phyloP scores from a whole-genome alignment of 1,140 invertebrate species.

The Polypedilum vanderplanki region DNA sequence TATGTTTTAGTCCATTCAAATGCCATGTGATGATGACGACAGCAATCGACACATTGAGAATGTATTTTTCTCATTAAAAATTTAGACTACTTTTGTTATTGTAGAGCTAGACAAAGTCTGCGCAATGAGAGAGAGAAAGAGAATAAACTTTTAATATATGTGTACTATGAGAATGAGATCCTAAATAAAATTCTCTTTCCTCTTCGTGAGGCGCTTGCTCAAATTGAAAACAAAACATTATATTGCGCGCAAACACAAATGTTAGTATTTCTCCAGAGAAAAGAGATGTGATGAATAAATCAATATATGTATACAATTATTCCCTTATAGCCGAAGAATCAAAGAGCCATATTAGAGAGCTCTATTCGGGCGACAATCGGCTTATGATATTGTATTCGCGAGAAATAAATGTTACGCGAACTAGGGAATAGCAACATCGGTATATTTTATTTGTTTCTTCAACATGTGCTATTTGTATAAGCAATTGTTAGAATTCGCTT shows the following conservation, averaged over 20 bases:
- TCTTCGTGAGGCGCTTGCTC: background rate
- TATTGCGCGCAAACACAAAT: constrained; percentile 11
- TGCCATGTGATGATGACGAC: background rate
- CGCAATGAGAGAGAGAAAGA: constrained; percentile 10
- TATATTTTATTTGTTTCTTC: background rate
- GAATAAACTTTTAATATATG: background rate
- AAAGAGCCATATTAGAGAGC: background rate
- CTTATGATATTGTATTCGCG: background rate
- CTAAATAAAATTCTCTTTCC: background rate
- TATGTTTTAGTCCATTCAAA: background rate
- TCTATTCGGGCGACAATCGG: background rate
- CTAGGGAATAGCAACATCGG: background rate
- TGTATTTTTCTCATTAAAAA: background rate
- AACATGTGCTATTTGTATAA: background rate
- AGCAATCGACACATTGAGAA: too few species aligned
- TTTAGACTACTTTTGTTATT: background rate
- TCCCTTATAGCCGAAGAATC: background rate
- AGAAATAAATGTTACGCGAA: background rate
- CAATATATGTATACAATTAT: background rate
- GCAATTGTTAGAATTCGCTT: background rate
- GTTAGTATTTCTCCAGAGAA: background rate
- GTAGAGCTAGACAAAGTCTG: background rate
- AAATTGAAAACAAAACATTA: background rate
- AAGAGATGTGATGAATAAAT: background rate
- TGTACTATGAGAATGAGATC: background rate